Evolutionary conservation across 2,888 invertebrate species (phyloP).

Genomic region (Imbricaverruca yamaguchii): DNA sequence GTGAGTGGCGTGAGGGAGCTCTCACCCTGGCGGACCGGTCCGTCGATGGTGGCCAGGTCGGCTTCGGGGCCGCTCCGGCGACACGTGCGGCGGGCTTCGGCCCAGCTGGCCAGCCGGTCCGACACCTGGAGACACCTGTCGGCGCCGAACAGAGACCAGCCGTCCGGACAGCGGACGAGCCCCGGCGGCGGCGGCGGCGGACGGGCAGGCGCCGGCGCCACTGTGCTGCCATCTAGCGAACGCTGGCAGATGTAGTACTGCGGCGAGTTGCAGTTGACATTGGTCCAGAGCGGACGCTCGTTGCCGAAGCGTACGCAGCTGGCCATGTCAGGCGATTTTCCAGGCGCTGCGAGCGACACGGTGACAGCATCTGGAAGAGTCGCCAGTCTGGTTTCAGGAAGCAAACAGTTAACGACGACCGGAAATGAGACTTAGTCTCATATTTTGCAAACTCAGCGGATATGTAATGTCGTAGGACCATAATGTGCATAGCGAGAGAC

Average conservation of each 20-base stretch:
- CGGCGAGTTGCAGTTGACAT: constrained; percentile 7
- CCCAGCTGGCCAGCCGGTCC: not conserved
- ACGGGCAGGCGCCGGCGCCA: not conserved
- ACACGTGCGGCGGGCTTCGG: not conserved
- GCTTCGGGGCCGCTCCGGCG: not conserved
- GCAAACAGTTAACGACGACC: no score
- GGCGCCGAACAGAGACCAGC: not conserved
- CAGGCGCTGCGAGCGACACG: no score
- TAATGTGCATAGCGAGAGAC: no score
- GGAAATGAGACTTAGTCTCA: no score
- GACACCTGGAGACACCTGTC: not conserved
- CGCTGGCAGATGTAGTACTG: constrained; percentile 8
- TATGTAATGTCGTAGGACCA: no score
- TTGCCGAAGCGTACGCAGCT: not conserved
- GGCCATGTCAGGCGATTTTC: no score
- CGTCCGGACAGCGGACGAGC: not conserved
- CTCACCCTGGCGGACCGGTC: not conserved
- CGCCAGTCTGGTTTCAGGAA: no score
- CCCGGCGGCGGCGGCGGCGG: not conserved
- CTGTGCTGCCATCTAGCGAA: not conserved
- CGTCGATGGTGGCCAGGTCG: not conserved
- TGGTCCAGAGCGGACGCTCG: not conserved
- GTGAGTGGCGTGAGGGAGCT: no score
- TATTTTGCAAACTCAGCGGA: no score
- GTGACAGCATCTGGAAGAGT: no score